Percentiles rank a stretch among this genome's conserved stretches.
Evolutionary conservation across 2,113 vertebrate species (phyloP).

Genomic region (Larimichthys polyactis): DNA sequence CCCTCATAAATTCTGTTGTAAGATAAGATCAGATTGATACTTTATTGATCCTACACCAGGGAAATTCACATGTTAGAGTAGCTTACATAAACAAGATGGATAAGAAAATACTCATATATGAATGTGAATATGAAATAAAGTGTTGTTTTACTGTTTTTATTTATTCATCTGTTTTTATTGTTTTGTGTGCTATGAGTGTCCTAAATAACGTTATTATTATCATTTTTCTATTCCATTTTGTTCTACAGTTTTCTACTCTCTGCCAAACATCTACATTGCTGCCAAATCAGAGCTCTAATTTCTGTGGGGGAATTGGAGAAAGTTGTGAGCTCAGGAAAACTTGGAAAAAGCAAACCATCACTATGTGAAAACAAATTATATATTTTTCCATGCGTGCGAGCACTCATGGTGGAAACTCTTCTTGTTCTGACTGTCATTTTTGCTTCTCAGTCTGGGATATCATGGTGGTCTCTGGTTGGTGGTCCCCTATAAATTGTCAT

Average conservation of each 20-base stretch:
- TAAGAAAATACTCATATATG: no score
- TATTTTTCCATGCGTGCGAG: slow-evolving; percentile 23
- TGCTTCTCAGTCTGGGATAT: slow-evolving; percentile 34
- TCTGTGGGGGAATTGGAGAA: slow-evolving; percentile 7
- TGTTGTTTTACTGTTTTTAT: no score
- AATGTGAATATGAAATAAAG: no score
- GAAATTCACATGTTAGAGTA: no score
- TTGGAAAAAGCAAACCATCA: slow-evolving; percentile 12
- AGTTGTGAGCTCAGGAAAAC: slow-evolving; percentile 1
- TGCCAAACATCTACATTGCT: background rate
- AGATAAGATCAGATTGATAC: no score
- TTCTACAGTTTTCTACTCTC: background rate
- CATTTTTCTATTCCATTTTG: background rate
- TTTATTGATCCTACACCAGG: no score
- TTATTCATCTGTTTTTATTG: no score
- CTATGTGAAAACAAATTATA: slow-evolving; percentile 24
- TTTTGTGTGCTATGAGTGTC: no score
- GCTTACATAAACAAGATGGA: no score
- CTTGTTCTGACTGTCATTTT: slow-evolving; percentile 29
- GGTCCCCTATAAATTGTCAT: slow-evolving; percentile 41
- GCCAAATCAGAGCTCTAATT: background rate
- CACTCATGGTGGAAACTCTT: slow-evolving; percentile 28
- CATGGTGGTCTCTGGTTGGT: slow-evolving; percentile 58
- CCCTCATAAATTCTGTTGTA: background rate
- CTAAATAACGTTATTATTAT: no score